Percentiles rank a stretch among this genome's conserved stretches.
phyloP scores from a whole-genome alignment of 2,888 invertebrate genomes.

The Eupeodes luniger region DNA sequence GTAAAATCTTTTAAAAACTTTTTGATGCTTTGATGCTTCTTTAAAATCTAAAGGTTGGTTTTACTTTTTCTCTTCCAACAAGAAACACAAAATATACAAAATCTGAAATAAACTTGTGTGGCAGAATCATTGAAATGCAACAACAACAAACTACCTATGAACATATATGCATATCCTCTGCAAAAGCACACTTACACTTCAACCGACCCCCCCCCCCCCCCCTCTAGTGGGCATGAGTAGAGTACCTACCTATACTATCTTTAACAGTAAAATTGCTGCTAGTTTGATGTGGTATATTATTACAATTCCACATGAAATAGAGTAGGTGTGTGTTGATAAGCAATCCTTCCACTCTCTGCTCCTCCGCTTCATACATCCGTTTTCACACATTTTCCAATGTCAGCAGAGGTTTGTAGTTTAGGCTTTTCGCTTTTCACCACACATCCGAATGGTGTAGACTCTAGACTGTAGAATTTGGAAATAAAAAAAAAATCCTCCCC shows the following conservation, averaged over 20 bases:
- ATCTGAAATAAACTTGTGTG: constrained; percentile 11
- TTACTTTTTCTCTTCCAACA: constrained; percentile 1
- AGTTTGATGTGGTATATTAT: constrained; percentile 52
- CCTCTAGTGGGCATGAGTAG: too few species aligned
- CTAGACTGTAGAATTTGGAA: constrained; percentile 41
- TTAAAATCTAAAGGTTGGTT: not conserved
- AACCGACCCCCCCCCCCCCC: too few species aligned
- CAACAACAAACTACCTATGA: not conserved
- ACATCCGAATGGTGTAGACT: constrained; percentile 55
- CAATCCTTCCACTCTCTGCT: not conserved
- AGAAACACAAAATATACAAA: constrained; percentile 25
- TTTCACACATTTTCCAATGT: constrained; percentile 67
- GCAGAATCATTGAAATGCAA: constrained; percentile 34
- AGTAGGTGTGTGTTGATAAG: constrained; percentile 57
- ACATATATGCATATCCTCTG: constrained; percentile 27
- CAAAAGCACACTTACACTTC: not conserved
- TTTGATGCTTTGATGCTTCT: constrained; percentile 2
- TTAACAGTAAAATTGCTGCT: constrained; percentile 37
- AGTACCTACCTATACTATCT: not conserved
- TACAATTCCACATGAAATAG: constrained; percentile 64
- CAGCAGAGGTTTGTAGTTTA: constrained; percentile 44
- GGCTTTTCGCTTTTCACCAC: constrained; percentile 76
- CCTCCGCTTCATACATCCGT: not conserved
- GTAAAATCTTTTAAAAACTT: constrained; percentile 29
- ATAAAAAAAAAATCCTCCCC: constrained; percentile 36